Evolutionary conservation across 2,888 invertebrate genomes (phyloP).

Genomic region (Acanthosepion esculentum): DNA sequence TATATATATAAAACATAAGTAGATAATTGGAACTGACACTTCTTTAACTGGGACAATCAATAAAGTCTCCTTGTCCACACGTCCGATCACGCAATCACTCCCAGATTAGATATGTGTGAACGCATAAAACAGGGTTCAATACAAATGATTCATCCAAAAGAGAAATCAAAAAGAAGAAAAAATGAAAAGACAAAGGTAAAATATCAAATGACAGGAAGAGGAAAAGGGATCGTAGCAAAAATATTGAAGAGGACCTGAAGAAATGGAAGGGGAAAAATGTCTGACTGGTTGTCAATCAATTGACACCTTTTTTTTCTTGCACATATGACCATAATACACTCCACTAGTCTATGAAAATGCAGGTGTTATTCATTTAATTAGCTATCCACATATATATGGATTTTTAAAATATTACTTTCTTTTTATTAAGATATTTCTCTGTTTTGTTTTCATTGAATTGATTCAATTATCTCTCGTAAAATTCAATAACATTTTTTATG

Average conservation of each 20-base stretch:
- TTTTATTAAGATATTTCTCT: too few species aligned
- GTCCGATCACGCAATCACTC: neutral
- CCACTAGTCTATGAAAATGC: neutral
- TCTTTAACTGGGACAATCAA: neutral
- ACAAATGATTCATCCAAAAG: neutral
- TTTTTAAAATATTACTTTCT: too few species aligned
- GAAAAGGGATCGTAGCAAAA: neutral
- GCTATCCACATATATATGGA: neutral
- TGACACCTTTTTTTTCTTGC: neutral
- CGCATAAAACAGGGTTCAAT: neutral
- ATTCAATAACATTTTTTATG: too few species aligned
- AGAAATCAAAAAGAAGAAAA: neutral
- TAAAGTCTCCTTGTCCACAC: neutral
- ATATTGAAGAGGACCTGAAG: neutral
- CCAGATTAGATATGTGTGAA: neutral
- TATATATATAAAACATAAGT: neutral
- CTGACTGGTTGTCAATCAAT: neutral
- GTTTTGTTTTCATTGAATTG: too few species aligned
- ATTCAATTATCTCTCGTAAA: too few species aligned
- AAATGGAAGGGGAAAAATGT: neutral
- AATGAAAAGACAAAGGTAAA: neutral
- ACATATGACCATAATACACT: neutral
- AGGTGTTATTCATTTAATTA: conserved; percentile 4
- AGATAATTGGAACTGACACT: neutral
- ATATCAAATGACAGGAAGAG: neutral